phyloP scores from a whole-genome alignment of 2,888 invertebrate species.

The Ptychoptera contaminata region DNA sequence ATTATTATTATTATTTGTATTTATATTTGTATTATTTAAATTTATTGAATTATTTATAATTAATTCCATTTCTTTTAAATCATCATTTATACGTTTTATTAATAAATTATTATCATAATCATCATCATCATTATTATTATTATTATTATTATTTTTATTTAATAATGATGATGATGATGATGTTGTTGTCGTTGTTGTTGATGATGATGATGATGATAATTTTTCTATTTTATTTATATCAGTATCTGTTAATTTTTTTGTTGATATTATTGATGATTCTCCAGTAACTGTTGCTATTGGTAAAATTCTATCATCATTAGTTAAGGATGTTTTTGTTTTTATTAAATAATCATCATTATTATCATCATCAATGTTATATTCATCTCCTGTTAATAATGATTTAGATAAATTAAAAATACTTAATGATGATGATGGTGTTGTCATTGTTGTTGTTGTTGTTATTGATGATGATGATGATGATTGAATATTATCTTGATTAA shows the following conservation, averaged over 20 bases:
- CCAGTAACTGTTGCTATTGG: too few species aligned
- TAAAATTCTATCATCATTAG: too few species aligned
- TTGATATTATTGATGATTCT: too few species aligned
- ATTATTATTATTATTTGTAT: conserved; percentile 3
- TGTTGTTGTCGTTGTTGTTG: background rate
- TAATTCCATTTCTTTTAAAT: too few species aligned
- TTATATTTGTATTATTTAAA: background rate
- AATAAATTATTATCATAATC: conserved; percentile 1
- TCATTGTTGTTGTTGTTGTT: conserved; percentile 14
- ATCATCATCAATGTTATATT: too few species aligned
- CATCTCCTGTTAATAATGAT: too few species aligned
- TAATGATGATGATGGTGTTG: background rate
- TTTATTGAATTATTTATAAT: too few species aligned
- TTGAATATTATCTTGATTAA: background rate
- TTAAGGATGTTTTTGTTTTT: too few species aligned
- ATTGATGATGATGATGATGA: conserved; percentile 29
- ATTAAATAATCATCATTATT: too few species aligned
- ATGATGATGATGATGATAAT: too few species aligned
- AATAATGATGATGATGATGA: conserved; percentile 1
- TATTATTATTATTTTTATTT: background rate
- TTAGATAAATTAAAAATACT: too few species aligned
- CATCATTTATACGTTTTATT: background rate
- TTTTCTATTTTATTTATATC: background rate
- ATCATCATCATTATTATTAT: background rate
- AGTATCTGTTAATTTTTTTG: too few species aligned